Base-by-base conservation (phyloP, 2,797 vertebrate genomes). In the Premnoplex brunnescens region DNA sequence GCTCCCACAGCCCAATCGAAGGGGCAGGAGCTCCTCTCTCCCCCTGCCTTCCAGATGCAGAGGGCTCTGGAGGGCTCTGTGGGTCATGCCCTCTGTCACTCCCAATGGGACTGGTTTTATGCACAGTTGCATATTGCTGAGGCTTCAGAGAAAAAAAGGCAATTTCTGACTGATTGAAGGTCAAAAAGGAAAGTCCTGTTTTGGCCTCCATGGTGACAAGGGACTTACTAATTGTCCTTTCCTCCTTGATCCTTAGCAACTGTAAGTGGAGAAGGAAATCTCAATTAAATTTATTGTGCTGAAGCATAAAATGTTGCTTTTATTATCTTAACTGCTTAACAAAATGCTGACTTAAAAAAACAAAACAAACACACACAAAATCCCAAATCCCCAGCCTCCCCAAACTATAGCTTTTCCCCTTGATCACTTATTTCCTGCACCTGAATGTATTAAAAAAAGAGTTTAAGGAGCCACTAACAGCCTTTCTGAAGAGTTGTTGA, bases 181-280 rank as follows among this genome's bases (percentile, higher is more conserved):
- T 83, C 2, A 2, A 84, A 93, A 87, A 91, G 78, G 68, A 22
- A 94, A 83, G 85, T 72, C 73, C 41, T 75, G 49, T 46, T 95
- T 91, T 81, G 51, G 18, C 88, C 60, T 89, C 6, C 87, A 16
- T 64, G 78, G 58, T 89, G 72, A 63, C 73, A 77, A 75, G 73
- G 91, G 87, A 89, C 52, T 94, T 87, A 44, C 28, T 82, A 67
- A 89, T 93, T 93, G 48, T 93, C 80, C 81, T 92, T 96, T 91
- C 49, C 68, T 93, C 78, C 93, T 96, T 93, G 89, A 84, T 68
- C 64, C 66, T 91, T 88, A 83, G 76, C 68, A 85, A 48, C 66
- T 83, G 9, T 75, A 92, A 91, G 88, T 39, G 30, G 62, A 46
- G 62, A 73, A 93, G 91, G 86, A 90, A 93, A 58, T 68, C 21